Base-by-base conservation (phyloP, 2,888 invertebrate species). In the Gymnoscelis rufifasciata region DNA sequence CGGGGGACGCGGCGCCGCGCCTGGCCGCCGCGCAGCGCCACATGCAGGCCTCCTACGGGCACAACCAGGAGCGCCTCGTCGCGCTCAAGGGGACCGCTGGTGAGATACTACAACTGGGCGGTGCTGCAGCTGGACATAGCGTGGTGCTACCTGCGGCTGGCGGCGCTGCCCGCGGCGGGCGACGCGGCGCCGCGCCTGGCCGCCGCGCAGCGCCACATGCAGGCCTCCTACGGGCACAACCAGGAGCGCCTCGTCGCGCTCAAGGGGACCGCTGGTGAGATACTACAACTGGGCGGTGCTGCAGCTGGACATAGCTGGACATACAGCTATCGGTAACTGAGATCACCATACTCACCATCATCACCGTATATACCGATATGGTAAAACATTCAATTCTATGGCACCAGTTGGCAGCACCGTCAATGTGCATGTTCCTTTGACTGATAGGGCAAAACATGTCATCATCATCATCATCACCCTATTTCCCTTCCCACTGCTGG, bases 121-220 rank as follows among this genome's bases (percentile, higher is more conserved):
- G 6, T 3, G 6, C 23, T 23, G 6, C 3, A 6, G 3, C 23
- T 23, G 23, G 96, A 96, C 77, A 93, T 96, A 54, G 93, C 94
- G n/a, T 96, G 96, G 96, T 95, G 95, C 74, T 96, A 96, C 82
- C 89, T 95, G 40, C 92, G 93, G 64, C 88, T 96, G 14, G 90
- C 92, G 72, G 92, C 91, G 68, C 89, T 95, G 27, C 86, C 90
- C 0, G 63, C 76, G n/a, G n/a, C n/a, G n/a, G n/a, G n/a, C n/a
- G n/a, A n/a, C n/a, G n/a, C n/a, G n/a, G n/a, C n/a, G n/a, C 78
- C 88, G 4, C 84, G 95, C 7, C 81, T 96, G 31, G 78, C 80
- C 8, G 79, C 89, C 11, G 95, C 95, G 48, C 94, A 95, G 66
- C 78, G 88, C 13, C 90, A 90, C 47, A 80, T 94, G 7, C 90